These are phyloP conservation scores for Monochamus saltuarius DNA, from an alignment of 1,140 invertebrate genomes.

Conservation along the genomic window DNA sequence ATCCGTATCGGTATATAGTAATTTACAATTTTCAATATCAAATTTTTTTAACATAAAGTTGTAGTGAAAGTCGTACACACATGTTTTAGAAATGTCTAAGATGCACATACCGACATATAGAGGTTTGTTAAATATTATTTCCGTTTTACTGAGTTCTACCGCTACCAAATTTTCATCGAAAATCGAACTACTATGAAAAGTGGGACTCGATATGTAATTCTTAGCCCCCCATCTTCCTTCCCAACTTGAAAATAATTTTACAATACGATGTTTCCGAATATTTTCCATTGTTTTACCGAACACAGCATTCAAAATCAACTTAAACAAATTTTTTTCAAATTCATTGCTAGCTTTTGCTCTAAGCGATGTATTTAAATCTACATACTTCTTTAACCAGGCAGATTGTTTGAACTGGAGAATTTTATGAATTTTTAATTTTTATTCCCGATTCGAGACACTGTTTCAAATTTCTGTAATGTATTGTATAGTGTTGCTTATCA, in stretches of 20 bases:
- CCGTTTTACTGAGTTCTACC: conserved; percentile 41
- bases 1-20: conserved; percentile 52
- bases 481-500: conserved; percentile 45
- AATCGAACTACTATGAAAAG: conserved; percentile 34
- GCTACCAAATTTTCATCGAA: conserved; percentile 47
- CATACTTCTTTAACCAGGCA: conserved; percentile 48
- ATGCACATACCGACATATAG: conserved; percentile 40
- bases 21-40: conserved; percentile 21
- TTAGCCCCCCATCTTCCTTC: no score
- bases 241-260: no score
- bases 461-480: conserved; percentile 42
- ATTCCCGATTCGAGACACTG: background rate
- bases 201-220: conserved; percentile 17
- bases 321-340: conserved; percentile 52
- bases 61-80: conserved; percentile 45
- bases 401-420: conserved; percentile 49
- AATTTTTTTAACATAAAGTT: conserved; percentile 34
- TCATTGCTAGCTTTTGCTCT: conserved; percentile 43
- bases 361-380: conserved; percentile 49
- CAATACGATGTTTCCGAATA: no score
- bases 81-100: conserved; percentile 44
- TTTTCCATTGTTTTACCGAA: no score
- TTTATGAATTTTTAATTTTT: background rate
- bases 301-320: conserved; percentile 35
- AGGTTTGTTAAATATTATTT: conserved; percentile 48